These are phyloP conservation scores for Ashinkailepas kermadecensis DNA, from an alignment of 2,888 invertebrate species.

Conservation along the genomic window DNA sequence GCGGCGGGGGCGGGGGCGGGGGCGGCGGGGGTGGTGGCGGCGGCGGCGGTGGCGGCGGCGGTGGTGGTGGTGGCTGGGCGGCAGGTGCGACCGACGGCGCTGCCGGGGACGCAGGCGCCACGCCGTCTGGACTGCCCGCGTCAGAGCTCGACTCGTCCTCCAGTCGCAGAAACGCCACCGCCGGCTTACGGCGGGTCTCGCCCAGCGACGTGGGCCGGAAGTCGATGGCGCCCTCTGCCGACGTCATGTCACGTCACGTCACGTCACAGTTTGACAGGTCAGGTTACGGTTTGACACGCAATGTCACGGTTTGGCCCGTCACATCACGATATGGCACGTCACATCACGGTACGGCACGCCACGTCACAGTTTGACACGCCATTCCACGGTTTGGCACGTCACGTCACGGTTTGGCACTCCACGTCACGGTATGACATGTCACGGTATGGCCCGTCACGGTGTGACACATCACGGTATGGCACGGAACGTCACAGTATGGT, in stretches of 20 bases:
- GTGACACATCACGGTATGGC: too few relatives aligned
- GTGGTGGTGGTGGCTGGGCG: conserved; percentile 27
- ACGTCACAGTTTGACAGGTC: neutral
- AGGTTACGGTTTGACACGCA: too few relatives aligned
- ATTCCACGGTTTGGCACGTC: too few relatives aligned
- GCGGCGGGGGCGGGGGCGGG: conserved; percentile 32
- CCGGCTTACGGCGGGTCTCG: conserved; percentile 26
- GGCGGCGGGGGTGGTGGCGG: conserved; percentile 32
- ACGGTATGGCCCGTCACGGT: too few relatives aligned
- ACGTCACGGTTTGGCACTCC: too few relatives aligned
- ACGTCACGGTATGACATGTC: too few relatives aligned
- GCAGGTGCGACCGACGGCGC: conserved; percentile 26
- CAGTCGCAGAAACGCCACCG: neutral
- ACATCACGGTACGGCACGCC: too few relatives aligned
- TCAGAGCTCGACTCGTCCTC: conserved; percentile 44
- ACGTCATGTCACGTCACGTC: neutral
- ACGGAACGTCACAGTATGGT: too few relatives aligned
- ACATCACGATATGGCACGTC: too few relatives aligned
- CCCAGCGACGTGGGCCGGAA: conserved; percentile 25
- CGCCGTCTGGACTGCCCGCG: conserved; percentile 46
- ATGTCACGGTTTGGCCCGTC: too few relatives aligned
- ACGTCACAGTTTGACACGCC: too few relatives aligned
- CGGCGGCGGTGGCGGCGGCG: conserved; percentile 27
- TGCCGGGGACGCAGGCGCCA: conserved; percentile 29
- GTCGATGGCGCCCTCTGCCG: conserved; percentile 20